Evolutionary conservation across 2,888 invertebrate species (phyloP).

Genomic region (Heliconius ismenius): DNA sequence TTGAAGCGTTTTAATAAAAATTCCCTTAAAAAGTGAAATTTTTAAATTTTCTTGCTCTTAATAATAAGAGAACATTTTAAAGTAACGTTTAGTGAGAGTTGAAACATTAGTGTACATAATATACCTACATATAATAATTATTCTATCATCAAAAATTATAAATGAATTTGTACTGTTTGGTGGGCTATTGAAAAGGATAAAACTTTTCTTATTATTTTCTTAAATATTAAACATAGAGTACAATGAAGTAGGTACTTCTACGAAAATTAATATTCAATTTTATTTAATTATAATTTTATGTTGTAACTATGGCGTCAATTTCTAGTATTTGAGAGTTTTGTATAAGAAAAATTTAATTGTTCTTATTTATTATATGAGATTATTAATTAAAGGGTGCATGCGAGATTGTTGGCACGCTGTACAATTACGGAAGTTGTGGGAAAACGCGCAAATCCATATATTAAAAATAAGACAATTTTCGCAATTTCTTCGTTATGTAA

Average conservation of each 20-base stretch:
- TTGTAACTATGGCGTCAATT: constrained; percentile 77
- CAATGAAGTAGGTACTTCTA: constrained; percentile 10
- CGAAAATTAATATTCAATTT: constrained; percentile 56
- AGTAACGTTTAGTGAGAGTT: constrained; percentile 13
- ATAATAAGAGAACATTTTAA: constrained; percentile 25
- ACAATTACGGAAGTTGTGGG: constrained; percentile 63
- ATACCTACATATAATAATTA: constrained; percentile 21
- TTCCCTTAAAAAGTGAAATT: constrained; percentile 16
- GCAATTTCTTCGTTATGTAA: constrained; percentile 78
- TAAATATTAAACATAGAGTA: constrained; percentile 12
- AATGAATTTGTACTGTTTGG: constrained; percentile 33
- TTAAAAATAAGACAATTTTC: constrained; percentile 73
- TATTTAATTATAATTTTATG: constrained; percentile 69
- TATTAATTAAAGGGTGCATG: constrained; percentile 62
- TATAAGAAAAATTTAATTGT: constrained; percentile 59
- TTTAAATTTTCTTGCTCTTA: constrained; percentile 30
- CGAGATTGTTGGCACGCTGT: constrained; percentile 66
- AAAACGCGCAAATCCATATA: constrained; percentile 62
- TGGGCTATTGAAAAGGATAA: constrained; percentile 28
- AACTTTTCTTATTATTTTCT: constrained; percentile 21
- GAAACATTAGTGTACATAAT: constrained; percentile 30
- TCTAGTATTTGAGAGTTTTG: constrained; percentile 70
- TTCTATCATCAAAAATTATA: constrained; percentile 29
- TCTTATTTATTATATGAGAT: constrained; percentile 59
- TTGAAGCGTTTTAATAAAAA: constrained; percentile 35